phyloP scores from a whole-genome alignment of 2,888 invertebrate species.

The Automeris io region DNA sequence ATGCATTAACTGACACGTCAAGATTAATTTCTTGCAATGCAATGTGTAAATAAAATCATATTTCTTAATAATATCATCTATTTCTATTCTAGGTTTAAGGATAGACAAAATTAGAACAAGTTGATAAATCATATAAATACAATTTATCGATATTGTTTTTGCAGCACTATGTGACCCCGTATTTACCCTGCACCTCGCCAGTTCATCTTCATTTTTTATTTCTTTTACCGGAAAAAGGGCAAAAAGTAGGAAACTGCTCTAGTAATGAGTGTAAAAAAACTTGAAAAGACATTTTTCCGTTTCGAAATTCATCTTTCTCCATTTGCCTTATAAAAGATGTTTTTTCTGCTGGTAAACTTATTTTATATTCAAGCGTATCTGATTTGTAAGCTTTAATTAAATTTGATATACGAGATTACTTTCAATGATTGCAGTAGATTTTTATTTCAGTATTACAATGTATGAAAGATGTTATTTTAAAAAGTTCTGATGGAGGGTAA shows the following conservation, averaged over 20 bases:
- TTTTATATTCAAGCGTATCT: too few species aligned
- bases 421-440: too few species aligned
- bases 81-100: too few species aligned
- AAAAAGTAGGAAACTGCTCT: slow-evolving; percentile 66
- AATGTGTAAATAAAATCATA: too few species aligned
- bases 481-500: too few species aligned
- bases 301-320: slow-evolving; percentile 12
- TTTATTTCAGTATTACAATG: too few species aligned
- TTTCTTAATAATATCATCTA: too few species aligned
- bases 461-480: too few species aligned
- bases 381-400: neutral
- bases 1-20: too few species aligned
- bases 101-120: too few species aligned
- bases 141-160: slow-evolving; percentile 8
- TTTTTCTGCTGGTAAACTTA: slow-evolving; percentile 17
- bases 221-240: slow-evolving; percentile 70
- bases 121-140: too few species aligned
- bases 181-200: slow-evolving; percentile 75
- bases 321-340: slow-evolving; percentile 33
- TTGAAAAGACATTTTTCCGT: slow-evolving; percentile 4
- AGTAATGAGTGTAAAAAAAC: slow-evolving; percentile 73
- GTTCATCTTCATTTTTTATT: slow-evolving; percentile 76
- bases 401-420: neutral
- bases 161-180: slow-evolving; percentile 54
- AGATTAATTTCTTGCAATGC: too few species aligned